Conservation (phyloP, 2,888 invertebrate genomes). For the Acanthopleura granulata region DNA sequence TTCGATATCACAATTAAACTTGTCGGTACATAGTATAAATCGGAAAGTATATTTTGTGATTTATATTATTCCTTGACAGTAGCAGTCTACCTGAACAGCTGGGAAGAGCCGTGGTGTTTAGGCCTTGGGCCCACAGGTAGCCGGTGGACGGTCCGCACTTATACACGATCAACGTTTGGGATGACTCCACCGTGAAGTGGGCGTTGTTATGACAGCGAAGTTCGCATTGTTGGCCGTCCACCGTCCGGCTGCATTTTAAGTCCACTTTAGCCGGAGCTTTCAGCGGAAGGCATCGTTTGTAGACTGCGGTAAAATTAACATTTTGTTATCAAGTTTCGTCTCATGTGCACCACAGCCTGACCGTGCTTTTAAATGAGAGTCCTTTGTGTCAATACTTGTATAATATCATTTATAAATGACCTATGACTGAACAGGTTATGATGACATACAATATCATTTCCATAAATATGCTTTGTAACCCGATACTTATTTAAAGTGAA, state of each 20-base stretch:
- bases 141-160: conserved; percentile 55
- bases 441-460: too few species aligned
- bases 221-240: conserved; percentile 44
- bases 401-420: too few species aligned
- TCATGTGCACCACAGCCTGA: too few species aligned
- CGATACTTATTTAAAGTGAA: too few species aligned
- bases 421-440: too few species aligned
- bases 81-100: conserved; percentile 58
- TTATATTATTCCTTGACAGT: too few species aligned
- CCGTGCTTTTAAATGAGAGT: too few species aligned
- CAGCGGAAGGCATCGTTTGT: conserved; percentile 40
- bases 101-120: conserved; percentile 50
- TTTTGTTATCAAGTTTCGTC: neutral
- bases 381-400: too few species aligned
- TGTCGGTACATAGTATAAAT: too few species aligned
- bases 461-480: too few species aligned
- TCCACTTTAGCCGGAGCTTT: conserved; percentile 48
- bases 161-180: conserved; percentile 6
- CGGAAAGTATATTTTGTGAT: too few species aligned
- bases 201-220: conserved; percentile 45
- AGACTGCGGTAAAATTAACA: conserved; percentile 25
- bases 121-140: conserved; percentile 58
- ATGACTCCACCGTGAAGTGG: conserved; percentile 34
- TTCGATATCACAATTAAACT: too few species aligned
- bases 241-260: conserved; percentile 41